Evolutionary conservation across 2,113 vertebrate genomes (phyloP).

Genomic region (Clarias gariepinus): DNA sequence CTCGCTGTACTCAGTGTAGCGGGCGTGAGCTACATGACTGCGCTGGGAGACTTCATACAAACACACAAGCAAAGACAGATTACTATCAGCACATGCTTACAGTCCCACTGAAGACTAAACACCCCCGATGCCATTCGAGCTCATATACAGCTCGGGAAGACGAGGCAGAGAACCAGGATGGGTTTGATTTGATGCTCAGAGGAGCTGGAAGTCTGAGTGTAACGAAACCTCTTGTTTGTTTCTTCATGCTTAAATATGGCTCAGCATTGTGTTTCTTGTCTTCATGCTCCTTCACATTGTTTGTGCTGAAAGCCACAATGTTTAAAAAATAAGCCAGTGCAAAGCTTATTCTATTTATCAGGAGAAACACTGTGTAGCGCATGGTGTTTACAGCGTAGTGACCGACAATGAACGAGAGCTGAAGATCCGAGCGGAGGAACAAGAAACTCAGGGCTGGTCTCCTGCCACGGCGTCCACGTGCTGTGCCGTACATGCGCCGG

Average conservation of each 20-base stretch:
- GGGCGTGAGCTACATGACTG: neutral
- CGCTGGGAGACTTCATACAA: neutral
- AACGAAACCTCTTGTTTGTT: slow-evolving; percentile 30
- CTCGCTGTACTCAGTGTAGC: neutral
- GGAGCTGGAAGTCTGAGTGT: neutral
- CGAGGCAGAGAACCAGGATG: neutral
- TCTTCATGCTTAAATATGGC: slow-evolving; percentile 11
- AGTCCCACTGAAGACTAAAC: neutral
- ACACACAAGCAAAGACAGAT: neutral
- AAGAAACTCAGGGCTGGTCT: neutral
- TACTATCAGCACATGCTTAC: neutral
- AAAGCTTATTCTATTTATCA: neutral
- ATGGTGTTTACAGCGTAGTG: too few relatives aligned
- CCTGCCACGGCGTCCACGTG: neutral
- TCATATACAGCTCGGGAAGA: neutral
- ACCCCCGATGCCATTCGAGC: neutral
- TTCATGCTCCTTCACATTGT: slow-evolving; percentile 12
- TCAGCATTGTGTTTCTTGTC: neutral
- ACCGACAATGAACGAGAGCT: neutral
- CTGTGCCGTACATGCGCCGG: neutral
- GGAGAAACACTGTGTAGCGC: neutral
- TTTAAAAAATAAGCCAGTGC: neutral
- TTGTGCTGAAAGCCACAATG: slow-evolving; percentile 18
- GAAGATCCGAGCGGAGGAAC: neutral
- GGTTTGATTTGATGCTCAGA: neutral